phyloP scores from a whole-genome alignment of 2,797 vertebrate species.

The Poeciliopsis gracilis region DNA sequence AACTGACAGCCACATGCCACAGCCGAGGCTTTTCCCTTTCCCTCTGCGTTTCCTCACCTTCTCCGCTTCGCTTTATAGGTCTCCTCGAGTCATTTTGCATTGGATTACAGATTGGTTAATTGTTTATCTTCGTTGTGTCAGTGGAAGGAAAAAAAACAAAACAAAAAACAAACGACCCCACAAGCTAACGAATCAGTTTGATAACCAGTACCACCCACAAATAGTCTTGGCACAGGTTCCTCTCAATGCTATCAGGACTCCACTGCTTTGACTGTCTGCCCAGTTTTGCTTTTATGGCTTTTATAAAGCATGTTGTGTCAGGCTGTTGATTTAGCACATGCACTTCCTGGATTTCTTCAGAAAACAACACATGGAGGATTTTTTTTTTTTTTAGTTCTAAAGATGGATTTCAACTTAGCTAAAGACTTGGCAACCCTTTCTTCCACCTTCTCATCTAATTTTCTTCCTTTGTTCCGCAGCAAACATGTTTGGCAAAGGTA shows the following conservation, averaged over 20 bases:
- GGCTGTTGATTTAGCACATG: slow-evolving; percentile 48
- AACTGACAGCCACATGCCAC: slow-evolving; percentile 32
- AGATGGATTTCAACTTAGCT: slow-evolving; percentile 52
- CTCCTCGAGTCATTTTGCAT: slow-evolving; percentile 21
- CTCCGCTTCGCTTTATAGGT: slow-evolving; percentile 4
- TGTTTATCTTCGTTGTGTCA: slow-evolving; percentile 69
- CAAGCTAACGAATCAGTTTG: slow-evolving; percentile 64
- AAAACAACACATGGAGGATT: slow-evolving; percentile 44
- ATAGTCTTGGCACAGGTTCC: slow-evolving; percentile 67
- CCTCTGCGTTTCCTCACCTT: slow-evolving; percentile 18
- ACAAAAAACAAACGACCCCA: slow-evolving; percentile 59
- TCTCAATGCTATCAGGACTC: slow-evolving; percentile 44
- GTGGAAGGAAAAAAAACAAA: slow-evolving; percentile 59
- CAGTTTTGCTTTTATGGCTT: slow-evolving; percentile 66
- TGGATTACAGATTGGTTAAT: slow-evolving; percentile 60
- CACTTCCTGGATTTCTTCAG: slow-evolving; percentile 59
- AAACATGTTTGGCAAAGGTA: slow-evolving; percentile 27
- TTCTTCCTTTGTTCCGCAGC: slow-evolving; percentile 34
- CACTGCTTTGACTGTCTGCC: slow-evolving; percentile 68
- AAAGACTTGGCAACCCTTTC: slow-evolving; percentile 53
- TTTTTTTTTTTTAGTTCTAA: slow-evolving; percentile 20
- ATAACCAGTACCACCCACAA: slow-evolving; percentile 67
- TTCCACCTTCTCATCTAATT: slow-evolving; percentile 32
- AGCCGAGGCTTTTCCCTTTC: slow-evolving; percentile 27
- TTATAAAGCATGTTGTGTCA: slow-evolving; percentile 58